Evolutionary conservation across 2,888 invertebrate genomes (phyloP), one percentile per base, ranked within the genome.

Genomic region (Lithophane semibrunnea): DNA sequence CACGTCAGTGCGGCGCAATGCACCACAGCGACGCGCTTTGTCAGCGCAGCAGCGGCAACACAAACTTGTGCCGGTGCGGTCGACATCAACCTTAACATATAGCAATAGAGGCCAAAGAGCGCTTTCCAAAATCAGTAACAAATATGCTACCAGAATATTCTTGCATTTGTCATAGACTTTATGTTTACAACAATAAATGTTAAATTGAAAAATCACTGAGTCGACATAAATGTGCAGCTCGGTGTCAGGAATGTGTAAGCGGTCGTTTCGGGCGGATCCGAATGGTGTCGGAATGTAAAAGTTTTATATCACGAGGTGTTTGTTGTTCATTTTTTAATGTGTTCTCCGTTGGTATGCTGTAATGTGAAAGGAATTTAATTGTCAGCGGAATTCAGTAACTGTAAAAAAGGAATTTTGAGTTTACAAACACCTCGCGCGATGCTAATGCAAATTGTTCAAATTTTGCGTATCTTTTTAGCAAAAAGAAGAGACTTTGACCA

Each of bases 271-370:
- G 64, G 21, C 73, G 71, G 68, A 44, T 44, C 49, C 68, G 66
- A n/a, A 64, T 37, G 70, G 60, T 68, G 86, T 72, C 54, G 77
- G 75, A 80, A 86, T 79, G 56, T 78, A 56, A 71, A 77, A 86
- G 75, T 86, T 88, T 83, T 67, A 72, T 74, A 64, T 75, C 68
- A 66, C 47, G 67, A 83, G 68, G 74, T 77, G 77, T 88, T 86
- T 87, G 78, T 87, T 87, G 78, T 77, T 64, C 69, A 85, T 77
- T 80, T 77, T 85, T 73, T 58, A 49, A 72, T 77, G 80, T 79
- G 66, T 44, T 63, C 60, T 65, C 24, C 60, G 68, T 29, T 68
- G 80, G 64, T 37, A 69, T 67, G 52, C 56, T 49, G 56, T 68
- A 73, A 69, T 66, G 69, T 61, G 65, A 29, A 54, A 54, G 75